A percentile compares a stretch with the other conserved stretches of the same genome.
phyloP scores from a whole-genome alignment of 2,888 invertebrate species.

The Druceiella hillmani region DNA sequence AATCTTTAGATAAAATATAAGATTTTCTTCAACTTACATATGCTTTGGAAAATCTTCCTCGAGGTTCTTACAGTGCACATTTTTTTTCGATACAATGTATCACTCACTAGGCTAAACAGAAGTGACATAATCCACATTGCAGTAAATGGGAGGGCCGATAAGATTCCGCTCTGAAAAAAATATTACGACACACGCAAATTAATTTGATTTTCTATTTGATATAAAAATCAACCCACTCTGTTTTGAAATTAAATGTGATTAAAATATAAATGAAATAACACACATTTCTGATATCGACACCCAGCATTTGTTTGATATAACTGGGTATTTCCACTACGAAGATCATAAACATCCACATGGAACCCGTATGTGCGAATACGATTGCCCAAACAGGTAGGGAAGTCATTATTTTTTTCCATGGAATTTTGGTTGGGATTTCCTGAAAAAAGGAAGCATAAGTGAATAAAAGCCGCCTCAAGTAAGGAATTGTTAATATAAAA shows the following conservation, averaged over 20 bases:
- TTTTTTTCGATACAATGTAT: constrained; percentile 38
- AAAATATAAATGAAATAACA: constrained; percentile 11
- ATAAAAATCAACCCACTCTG: too few relatives aligned
- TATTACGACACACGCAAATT: not conserved
- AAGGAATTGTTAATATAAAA: too few relatives aligned
- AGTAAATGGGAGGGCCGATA: constrained; percentile 68
- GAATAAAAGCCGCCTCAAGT: too few relatives aligned
- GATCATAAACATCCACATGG: constrained; percentile 59
- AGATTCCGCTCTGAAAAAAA: constrained; percentile 53
- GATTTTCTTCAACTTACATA: too few relatives aligned
- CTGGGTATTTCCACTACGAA: constrained; percentile 66
- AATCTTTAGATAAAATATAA: too few relatives aligned
- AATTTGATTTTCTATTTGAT: too few relatives aligned
- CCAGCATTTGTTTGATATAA: constrained; percentile 58
- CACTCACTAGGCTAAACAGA: constrained; percentile 55
- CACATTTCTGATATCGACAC: constrained; percentile 55
- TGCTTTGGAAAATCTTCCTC: constrained; percentile 50
- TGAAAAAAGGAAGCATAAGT: constrained; percentile 10
- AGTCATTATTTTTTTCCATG: constrained; percentile 58
- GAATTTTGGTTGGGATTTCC: constrained; percentile 41
- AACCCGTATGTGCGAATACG: constrained; percentile 53
- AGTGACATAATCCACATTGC: constrained; percentile 66
- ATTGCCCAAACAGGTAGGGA: constrained; percentile 57
- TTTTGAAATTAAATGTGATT: not conserved
- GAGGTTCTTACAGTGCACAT: constrained; percentile 29